A percentile compares a stretch with the other conserved stretches of the same genome.
These are phyloP conservation scores for Saturnia pavonia DNA, from an alignment of 2,888 invertebrate genomes.

Conservation along the genomic window DNA sequence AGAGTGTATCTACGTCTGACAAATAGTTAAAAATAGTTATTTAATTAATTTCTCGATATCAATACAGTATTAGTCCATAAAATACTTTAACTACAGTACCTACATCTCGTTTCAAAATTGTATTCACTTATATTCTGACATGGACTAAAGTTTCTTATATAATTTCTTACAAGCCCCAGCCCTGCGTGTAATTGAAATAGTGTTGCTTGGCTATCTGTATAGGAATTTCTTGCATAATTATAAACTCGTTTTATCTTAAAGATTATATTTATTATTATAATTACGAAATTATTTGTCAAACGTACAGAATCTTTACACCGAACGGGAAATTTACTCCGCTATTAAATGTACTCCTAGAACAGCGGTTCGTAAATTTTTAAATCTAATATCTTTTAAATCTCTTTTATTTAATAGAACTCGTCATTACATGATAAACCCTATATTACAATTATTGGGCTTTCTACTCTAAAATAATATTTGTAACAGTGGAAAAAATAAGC, in stretches of 20 bases:
- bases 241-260: neutral
- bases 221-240: constrained; percentile 10
- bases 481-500: too few species aligned
- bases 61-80: neutral
- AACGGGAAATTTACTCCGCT: too few species aligned
- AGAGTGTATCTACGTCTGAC: too few species aligned
- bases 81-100: neutral
- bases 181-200: neutral
- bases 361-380: too few species aligned
- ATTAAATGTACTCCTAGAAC: too few species aligned
- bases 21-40: neutral
- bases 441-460: too few species aligned
- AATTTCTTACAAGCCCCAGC: neutral
- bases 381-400: too few species aligned
- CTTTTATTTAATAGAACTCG: too few species aligned
- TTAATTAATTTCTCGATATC: neutral
- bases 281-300: neutral
- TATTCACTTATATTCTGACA: neutral
- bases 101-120: neutral
- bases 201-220: neutral
- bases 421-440: too few species aligned
- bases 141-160: neutral
- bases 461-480: too few species aligned
- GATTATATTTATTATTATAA: neutral
- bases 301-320: too few species aligned